Percentiles rank a stretch among this genome's conserved stretches.
These are phyloP conservation scores for Schlechtendalia chinensis DNA, from an alignment of 1,140 invertebrate genomes.

Conservation along the genomic window DNA sequence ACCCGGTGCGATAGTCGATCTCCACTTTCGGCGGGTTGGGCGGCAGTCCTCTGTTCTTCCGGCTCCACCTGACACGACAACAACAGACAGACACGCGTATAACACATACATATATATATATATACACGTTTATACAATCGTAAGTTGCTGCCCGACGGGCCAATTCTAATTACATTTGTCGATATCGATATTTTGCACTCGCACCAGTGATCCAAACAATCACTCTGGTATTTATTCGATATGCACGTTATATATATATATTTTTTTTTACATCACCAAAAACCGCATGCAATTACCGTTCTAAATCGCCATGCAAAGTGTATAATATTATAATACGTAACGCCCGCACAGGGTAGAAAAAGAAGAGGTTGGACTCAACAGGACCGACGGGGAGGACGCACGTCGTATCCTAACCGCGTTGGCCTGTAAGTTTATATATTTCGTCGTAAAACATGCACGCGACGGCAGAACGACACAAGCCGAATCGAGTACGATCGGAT, in stretches of 20 bases:
- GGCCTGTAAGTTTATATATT: too few species aligned
- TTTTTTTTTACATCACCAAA: slow-evolving; percentile 46
- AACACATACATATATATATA: too few species aligned
- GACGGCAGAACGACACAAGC: background rate
- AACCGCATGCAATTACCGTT: slow-evolving; percentile 47
- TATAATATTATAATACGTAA: slow-evolving; percentile 17
- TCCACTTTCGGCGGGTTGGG: slow-evolving; percentile 64
- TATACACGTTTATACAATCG: too few species aligned
- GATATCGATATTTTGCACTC: slow-evolving; percentile 42
- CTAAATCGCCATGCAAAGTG: slow-evolving; percentile 49
- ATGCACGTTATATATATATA: too few species aligned
- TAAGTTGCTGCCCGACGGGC: too few species aligned
- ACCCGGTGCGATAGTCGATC: slow-evolving; percentile 81
- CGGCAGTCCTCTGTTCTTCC: slow-evolving; percentile 65
- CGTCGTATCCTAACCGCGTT: too few species aligned
- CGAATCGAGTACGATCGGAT: background rate
- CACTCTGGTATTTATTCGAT: slow-evolving; percentile 22
- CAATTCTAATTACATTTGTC: slow-evolving; percentile 39
- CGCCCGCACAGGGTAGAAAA: background rate
- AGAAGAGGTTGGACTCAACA: slow-evolving; percentile 27
- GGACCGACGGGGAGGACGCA: slow-evolving; percentile 12
- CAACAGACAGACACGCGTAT: slow-evolving; percentile 27
- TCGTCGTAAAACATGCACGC: background rate
- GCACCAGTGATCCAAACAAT: slow-evolving; percentile 42
- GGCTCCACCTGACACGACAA: slow-evolving; percentile 63